Evolutionary conservation across 1,140 invertebrate species (phyloP), one percentile per base, ranked within the genome.

Genomic region (Drosophila arawakana): DNA sequence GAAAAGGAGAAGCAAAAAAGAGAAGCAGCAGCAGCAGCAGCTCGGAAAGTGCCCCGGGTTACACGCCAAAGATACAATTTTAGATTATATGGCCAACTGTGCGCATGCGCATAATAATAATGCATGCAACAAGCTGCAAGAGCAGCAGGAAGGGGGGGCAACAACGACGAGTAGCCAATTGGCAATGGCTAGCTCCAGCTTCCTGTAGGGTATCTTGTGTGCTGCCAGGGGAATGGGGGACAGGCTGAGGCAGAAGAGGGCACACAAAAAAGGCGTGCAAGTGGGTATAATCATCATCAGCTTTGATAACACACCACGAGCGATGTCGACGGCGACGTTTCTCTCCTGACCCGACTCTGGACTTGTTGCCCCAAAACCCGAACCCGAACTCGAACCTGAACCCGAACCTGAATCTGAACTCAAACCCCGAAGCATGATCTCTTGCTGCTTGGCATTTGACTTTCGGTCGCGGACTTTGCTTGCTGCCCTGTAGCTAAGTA

Each of bases 51-150:
- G 89, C 89, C 89, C 81, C 84, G 78, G 83, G 88, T 89, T 91
- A 91, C 89, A 89, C 89, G 83, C 89, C 89, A 91, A 91, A 91
- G 89, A 91, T 91, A 91, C 89, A 91, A 91, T 91, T 91, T 91
- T 91, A 91, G 89, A 91, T 91, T 91, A 85, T 91, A 89, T 85
- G 83, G 70, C 83, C 88, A 85, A 83, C 80, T 89, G 89, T 82
- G 88, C 89, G 89, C 89, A 91, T 89, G 89, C 89, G 89, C 89
- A 91, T 91, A 90, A 90, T 90, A 90, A 89, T 89, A 89, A 85
- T 90, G 80, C 84, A 88, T 90, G 85, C 85, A 89, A 89, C 84
- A 71, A 89, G 85, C 70, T 62, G 74, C 60, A 59, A 69, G 50
- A 41, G 44, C 39, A 58, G 41, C 39, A 39, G 21, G 34, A 46